phyloP scores from a whole-genome alignment of 2,797 vertebrate genomes.

The Phalanger gymnotis region DNA sequence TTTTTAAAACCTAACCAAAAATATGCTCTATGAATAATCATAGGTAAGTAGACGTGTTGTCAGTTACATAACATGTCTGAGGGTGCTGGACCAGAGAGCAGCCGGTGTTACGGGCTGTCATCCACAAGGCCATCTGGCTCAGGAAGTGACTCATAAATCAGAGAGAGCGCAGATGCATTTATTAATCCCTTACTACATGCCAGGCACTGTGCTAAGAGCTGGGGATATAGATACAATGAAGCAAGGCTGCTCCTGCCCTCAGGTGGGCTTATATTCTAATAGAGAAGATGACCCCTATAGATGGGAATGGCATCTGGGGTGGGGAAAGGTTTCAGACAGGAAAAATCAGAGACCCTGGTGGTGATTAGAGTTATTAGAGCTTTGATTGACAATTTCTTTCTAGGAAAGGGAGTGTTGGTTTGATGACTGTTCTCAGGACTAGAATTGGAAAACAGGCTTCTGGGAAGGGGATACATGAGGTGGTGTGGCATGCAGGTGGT shows the following conservation, averaged over 20 bases:
- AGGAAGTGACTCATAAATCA: not conserved
- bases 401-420: not conserved
- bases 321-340: not conserved
- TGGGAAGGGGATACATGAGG: not conserved
- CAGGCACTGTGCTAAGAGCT: not conserved
- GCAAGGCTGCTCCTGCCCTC: not conserved
- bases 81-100: not conserved
- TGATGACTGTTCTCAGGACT: not conserved
- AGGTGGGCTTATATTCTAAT: not conserved
- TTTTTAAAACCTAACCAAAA: not conserved
- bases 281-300: not conserved
- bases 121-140: not conserved
- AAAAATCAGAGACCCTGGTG: not conserved
- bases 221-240: not conserved
- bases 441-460: not conserved
- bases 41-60: not conserved
- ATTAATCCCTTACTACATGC: not conserved
- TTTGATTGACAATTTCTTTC: not conserved
- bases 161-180: not conserved
- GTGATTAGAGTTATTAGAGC: not conserved
- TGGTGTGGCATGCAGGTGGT: not conserved
- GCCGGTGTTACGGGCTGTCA: not conserved
- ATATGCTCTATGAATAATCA: accelerated
- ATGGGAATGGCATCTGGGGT: not conserved
- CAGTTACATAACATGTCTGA: not conserved